Percentiles rank a stretch among this genome's conserved stretches.
Evolutionary conservation across 2,797 vertebrate genomes (phyloP).

Genomic region (Tragelaphus oryx): DNA sequence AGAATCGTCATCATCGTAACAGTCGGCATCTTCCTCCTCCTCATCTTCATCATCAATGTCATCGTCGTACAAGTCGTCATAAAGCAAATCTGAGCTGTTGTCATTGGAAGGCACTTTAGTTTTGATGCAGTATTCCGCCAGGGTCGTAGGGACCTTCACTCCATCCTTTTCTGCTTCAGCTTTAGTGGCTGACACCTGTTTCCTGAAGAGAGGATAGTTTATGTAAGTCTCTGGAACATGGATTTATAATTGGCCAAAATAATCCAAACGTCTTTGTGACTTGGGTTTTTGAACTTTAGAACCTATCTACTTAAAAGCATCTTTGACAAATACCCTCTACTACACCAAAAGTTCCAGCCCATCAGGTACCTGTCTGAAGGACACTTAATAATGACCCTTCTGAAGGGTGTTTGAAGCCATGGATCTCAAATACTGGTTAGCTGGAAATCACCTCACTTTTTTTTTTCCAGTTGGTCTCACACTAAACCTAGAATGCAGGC

Average conservation of each 20-base stretch:
- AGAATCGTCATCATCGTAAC: constrained; percentile 96
- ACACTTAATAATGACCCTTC: neutral
- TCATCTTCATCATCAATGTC: constrained; percentile 97
- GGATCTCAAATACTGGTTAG: neutral
- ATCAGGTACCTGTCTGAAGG: neutral
- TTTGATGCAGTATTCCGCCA: constrained; percentile 99
- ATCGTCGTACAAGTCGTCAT: constrained; percentile 96
- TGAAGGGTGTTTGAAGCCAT: neutral
- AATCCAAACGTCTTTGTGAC: neutral
- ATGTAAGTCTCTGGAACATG: neutral
- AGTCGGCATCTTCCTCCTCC: constrained; percentile 95
- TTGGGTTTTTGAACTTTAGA: neutral
- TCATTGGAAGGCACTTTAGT: constrained; percentile 99
- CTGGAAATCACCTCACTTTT: neutral
- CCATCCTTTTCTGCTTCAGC: constrained; percentile 96
- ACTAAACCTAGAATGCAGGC: neutral
- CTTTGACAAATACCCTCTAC: neutral
- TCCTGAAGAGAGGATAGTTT: constrained; percentile 79
- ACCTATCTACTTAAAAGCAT: neutral
- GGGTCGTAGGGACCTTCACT: constrained; percentile 95
- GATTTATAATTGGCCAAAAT: neutral
- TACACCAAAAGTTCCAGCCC: neutral
- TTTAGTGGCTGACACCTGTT: constrained; percentile 96
- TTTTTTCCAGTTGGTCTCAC: neutral
- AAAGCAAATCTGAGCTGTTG: constrained; percentile 98